Base-by-base conservation (phyloP, 2,113 vertebrate genomes). In the Bos indicus region DNA sequence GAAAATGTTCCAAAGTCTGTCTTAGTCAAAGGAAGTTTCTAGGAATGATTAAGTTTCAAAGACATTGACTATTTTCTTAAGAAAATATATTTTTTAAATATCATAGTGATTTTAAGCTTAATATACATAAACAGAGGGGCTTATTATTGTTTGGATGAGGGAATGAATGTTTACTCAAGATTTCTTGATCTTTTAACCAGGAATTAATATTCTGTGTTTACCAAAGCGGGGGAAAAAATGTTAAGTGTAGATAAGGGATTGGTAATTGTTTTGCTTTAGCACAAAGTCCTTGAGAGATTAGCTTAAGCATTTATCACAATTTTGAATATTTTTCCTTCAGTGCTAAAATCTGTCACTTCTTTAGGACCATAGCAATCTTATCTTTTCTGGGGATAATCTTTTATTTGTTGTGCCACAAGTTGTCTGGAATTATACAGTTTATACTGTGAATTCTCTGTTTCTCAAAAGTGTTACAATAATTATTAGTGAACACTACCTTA, bases 261-360 rank as follows among this genome's bases (percentile, higher is more conserved):
- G 7, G 16, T 87, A 97, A 94, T 93, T 96, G 28, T 94, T 96
- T 96, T 92, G 19, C 60, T 97, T 91, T 83, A 52, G 43, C 82
- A 74, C 52, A 96, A 94, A 94, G 14, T 84, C 40, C 88, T 98
- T 88, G 51, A 85, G 28, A 88, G 71, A 92, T 95, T 92, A 97
- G 26, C 7, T 57, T 71, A 90, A 60, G 8, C 26, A 67, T 94
- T 97, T 95, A 28, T 56, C 33, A 64, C 67, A 85, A 57, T 78
- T 28, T 97, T 88, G 33, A 92, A 91, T 86, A 78, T 88, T 97
- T 98, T 97, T 46, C 81, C 5, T 81, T 95, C 48, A 88, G 10
- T 60, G 12, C 16, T 95, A 88, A 96, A 23, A 90, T 88, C 54
- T 96, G n/a, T 86, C 54, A 71, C 3, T 95, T 15, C 13, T 97